Evolutionary conservation across 2,888 invertebrate genomes (phyloP).

Genomic region (Asteroscopus sphinx): DNA sequence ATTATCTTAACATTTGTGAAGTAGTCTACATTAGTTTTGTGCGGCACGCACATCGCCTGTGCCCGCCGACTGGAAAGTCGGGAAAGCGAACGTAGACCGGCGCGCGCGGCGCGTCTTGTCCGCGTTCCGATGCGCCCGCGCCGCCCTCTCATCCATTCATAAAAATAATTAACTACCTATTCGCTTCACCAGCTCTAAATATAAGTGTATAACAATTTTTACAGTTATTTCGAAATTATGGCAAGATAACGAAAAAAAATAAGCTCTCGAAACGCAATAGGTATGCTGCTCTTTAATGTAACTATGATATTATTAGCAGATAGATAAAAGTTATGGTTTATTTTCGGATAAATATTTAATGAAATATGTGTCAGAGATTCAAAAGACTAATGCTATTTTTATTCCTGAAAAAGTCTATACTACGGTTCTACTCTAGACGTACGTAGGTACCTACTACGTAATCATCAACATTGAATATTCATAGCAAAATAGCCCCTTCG

Average conservation of each 20-base stretch:
- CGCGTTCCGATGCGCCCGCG: constrained; percentile 77
- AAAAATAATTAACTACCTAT: constrained; percentile 69
- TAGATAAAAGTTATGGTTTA: too few species aligned
- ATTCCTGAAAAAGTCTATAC: too few species aligned
- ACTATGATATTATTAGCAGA: too few species aligned
- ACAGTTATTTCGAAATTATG: constrained; percentile 26
- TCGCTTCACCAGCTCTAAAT: constrained; percentile 42
- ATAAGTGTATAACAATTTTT: constrained; percentile 40
- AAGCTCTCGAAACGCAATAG: neutral
- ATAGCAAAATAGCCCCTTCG: too few species aligned
- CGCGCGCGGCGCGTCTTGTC: constrained; percentile 71
- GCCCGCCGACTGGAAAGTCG: constrained; percentile 77
- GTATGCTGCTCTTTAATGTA: too few species aligned
- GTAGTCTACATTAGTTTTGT: constrained; percentile 63
- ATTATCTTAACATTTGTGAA: constrained; percentile 35
- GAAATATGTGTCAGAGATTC: too few species aligned
- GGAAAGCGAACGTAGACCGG: constrained; percentile 77
- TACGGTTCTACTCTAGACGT: too few species aligned
- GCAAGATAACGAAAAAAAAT: neutral
- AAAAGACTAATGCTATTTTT: too few species aligned
- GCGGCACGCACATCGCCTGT: constrained; percentile 49
- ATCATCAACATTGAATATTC: too few species aligned
- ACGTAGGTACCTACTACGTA: too few species aligned
- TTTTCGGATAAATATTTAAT: too few species aligned
- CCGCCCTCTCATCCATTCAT: constrained; percentile 74